phyloP scores from a whole-genome alignment of 2,888 invertebrate genomes.

The Anodontia alba region DNA sequence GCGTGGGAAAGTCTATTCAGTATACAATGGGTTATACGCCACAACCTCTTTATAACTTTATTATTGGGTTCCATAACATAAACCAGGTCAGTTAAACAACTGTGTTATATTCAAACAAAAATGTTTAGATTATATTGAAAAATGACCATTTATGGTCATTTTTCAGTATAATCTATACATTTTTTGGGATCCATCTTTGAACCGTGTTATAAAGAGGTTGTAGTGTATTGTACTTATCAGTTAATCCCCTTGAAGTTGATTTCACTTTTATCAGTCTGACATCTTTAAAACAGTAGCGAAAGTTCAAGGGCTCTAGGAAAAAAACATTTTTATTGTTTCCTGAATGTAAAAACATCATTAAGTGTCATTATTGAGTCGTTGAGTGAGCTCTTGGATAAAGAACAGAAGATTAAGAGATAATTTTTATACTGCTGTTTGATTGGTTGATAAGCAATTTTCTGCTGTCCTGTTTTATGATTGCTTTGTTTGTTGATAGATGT shows the following conservation, averaged over 20 bases:
- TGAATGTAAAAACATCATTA: background rate
- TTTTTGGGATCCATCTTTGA: too few relatives aligned
- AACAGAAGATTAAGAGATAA: background rate
- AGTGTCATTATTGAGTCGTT: background rate
- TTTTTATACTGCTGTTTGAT: background rate
- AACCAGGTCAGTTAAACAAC: too few relatives aligned
- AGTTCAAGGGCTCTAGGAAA: background rate
- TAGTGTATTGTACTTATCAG: too few relatives aligned
- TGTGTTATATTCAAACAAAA: too few relatives aligned
- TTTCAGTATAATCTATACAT: too few relatives aligned
- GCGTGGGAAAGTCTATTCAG: too few relatives aligned
- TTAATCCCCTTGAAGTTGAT: background rate
- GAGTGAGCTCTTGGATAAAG: background rate
- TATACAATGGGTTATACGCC: too few relatives aligned
- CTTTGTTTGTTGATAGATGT: background rate
- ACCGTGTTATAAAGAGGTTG: too few relatives aligned
- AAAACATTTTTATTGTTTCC: background rate
- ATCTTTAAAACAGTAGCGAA: slow-evolving; percentile 5
- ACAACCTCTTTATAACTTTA: too few relatives aligned
- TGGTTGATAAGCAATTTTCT: background rate
- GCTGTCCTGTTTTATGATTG: background rate
- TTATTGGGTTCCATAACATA: too few relatives aligned
- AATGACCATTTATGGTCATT: too few relatives aligned
- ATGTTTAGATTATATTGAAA: too few relatives aligned
- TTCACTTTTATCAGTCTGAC: background rate